Evolutionary conservation across 2,888 invertebrate species (phyloP).

Genomic region (Holacanthella duospinosa): DNA sequence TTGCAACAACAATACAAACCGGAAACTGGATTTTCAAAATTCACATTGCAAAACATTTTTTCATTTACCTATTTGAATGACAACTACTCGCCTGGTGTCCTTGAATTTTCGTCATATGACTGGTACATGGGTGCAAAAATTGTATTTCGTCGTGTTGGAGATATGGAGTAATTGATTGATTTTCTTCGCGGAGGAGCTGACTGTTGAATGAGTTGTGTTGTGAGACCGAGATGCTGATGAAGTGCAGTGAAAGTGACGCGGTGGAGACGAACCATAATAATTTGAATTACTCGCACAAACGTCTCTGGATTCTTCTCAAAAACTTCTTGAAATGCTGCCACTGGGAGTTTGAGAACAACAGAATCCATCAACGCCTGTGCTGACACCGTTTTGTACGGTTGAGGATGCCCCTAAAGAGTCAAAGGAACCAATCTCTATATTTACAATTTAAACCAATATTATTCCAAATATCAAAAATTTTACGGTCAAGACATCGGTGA

Average conservation of each 20-base stretch:
- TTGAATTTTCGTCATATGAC: slow-evolving; percentile 11
- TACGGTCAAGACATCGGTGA: slow-evolving; percentile 86
- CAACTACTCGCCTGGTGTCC: slow-evolving; percentile 23
- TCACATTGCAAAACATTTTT: too few relatives aligned
- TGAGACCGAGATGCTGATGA: slow-evolving; percentile 92
- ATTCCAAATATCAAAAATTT: too few relatives aligned
- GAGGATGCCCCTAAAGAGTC: slow-evolving; percentile 69
- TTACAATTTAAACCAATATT: neutral
- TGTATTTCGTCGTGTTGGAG: slow-evolving; percentile 16
- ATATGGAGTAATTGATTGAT: slow-evolving; percentile 22
- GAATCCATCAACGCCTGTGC: slow-evolving; percentile 86
- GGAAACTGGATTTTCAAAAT: too few relatives aligned
- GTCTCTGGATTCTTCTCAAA: slow-evolving; percentile 83
- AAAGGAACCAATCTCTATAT: neutral
- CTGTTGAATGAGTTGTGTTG: slow-evolving; percentile 85
- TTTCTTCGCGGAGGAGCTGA: slow-evolving; percentile 39
- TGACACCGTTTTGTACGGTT: slow-evolving; percentile 89
- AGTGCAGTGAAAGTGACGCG: slow-evolving; percentile 95
- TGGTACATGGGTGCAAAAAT: neutral
- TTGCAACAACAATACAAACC: too few relatives aligned
- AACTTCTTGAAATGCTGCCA: slow-evolving; percentile 73
- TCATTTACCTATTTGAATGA: too few relatives aligned
- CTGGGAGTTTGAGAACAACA: slow-evolving; percentile 78
- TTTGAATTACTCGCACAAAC: slow-evolving; percentile 86
- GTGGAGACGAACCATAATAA: slow-evolving; percentile 94